Base-by-base conservation (phyloP, 2,113 vertebrate species). In the Mesocricetus auratus region DNA sequence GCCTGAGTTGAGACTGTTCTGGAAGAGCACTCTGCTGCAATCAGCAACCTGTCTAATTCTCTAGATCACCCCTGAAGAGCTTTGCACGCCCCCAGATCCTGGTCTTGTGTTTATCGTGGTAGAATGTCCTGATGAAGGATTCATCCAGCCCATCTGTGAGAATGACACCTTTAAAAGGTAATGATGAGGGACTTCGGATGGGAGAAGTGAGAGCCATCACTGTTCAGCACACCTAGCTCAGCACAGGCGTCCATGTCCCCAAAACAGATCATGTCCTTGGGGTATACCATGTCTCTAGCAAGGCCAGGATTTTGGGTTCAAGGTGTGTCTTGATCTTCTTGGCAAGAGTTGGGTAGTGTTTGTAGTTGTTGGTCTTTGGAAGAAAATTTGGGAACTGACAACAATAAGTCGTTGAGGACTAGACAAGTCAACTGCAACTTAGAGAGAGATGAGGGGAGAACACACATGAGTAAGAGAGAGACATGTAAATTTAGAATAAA, bases 51-150 rank as follows among this genome's bases (percentile, higher is more conserved):
- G 4, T 74, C 69, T 89, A 78, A 58, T 88, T 69, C 95, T 97
- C 36, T 98, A 99, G 99, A 99, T 99, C 93, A 95, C 96, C 0
- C 99, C 99, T 1, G 99, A 99, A 95, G 99, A 99, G 95, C 98
- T 99, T 1, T 99, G 99, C 17, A 99, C 99, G 0, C 99, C 99
- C 4, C 47, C 98, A 2, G 98, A 99, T 31, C 99, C 99, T 0
- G 99, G 99, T 1, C 98, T 98, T 0, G 98, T 98, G n/a, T 99
- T 99, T 64, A 75, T 99, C 0, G 98, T 99, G 11, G 95, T 99
- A 1, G 99, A 99, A 89, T 99, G 99, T 98, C 99, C 99, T 0
- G 99, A 99, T 0, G 96, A 99, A 91, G 99, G 99, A 42, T 99
- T 99, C 75, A 94, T 99, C 42, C 95, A 98, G 13, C 98, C 99